Evolutionary conservation across 2,113 vertebrate genomes (phyloP), one percentile per base, ranked within the genome.

Genomic region (Eclectus roratus): DNA sequence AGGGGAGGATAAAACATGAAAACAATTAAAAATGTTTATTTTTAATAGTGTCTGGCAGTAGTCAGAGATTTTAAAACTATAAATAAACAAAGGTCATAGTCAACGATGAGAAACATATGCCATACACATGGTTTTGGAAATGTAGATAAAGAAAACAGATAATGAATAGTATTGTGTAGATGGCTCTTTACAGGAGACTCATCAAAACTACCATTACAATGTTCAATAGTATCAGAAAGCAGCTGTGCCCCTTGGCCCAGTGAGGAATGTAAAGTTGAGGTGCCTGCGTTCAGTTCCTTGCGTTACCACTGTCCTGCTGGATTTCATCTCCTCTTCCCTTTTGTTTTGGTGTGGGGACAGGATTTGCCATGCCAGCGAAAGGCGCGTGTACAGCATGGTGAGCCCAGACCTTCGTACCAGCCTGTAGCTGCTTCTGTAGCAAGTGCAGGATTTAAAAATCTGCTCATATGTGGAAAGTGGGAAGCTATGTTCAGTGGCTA

Each of bases 11-110:
- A 96, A 96, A 96, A 95, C 84, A 94, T 91, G 95, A 96, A 95
- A 96, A 97, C 95, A 97, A 97, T 96, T 96, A 94, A 96, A 93
- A 93, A 93, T 94, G 97, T 96, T 97, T 97, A 93, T 97, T 97
- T 97, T 96, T 91, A 88, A 96, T 93, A 91, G 86, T 94, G 89
- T 97, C 96, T 97, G 95, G 96, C 95, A 97, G 94, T 91, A 96
- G 95, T 94, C 92, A 91, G 83, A 92, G 77, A 83, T 97, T 96
- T 90, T 37, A 82, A 95, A 96, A 90, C 89, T 96, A 94, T 93
- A 97, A 97, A 97, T 94, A 97, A 97, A 96, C 94, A 95, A 91
- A 92, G 80, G 83, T 95, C 94, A 88, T 35, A 94, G 77, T 73
- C 82, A 93, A 83, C 1, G 13, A 97, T 95, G 88, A 94, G 92